phyloP scores from a whole-genome alignment of 2,113 vertebrate species.

The Chaetodon trifascialis region DNA sequence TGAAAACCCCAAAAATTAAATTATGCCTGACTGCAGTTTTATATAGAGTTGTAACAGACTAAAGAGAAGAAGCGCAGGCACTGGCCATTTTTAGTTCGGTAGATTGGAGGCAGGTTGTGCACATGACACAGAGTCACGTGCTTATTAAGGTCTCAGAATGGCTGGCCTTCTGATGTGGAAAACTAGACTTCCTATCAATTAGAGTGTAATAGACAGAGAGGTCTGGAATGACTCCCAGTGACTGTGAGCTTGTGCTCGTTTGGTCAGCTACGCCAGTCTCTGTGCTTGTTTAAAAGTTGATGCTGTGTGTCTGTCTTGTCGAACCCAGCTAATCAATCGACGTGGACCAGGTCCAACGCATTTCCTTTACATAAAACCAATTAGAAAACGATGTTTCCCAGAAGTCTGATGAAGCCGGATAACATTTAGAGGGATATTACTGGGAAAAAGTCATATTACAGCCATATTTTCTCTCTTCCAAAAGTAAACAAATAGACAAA shows the following conservation, averaged over 20 bases:
- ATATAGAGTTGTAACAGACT: slow-evolving; percentile 29
- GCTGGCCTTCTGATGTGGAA: slow-evolving; percentile 54
- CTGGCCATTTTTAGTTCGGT: background rate
- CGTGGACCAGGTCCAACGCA: slow-evolving; percentile 6
- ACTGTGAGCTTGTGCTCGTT: slow-evolving; percentile 15
- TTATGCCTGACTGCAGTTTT: slow-evolving; percentile 19
- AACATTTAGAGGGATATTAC: background rate
- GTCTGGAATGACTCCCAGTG: slow-evolving; percentile 41
- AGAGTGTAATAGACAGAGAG: slow-evolving; percentile 65
- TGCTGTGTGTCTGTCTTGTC: slow-evolving; percentile 34
- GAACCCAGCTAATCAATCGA: slow-evolving; percentile 41
- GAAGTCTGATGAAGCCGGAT: slow-evolving; percentile 20
- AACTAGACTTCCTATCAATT: slow-evolving; percentile 67
- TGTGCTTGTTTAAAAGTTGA: slow-evolving; percentile 49
- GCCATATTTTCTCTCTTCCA: background rate
- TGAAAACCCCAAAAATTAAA: slow-evolving; percentile 6
- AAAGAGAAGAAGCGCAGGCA: slow-evolving; percentile 4
- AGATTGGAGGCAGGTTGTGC: background rate
- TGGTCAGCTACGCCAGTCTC: slow-evolving; percentile 8
- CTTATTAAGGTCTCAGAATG: slow-evolving; percentile 63
- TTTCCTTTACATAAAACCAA: slow-evolving; percentile 44
- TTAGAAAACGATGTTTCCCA: slow-evolving; percentile 40
- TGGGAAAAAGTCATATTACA: too few relatives aligned
- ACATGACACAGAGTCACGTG: slow-evolving; percentile 39
- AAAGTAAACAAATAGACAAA: background rate